phyloP scores from a whole-genome alignment of 2,888 invertebrate genomes.

The Luffia ferchaultella region DNA sequence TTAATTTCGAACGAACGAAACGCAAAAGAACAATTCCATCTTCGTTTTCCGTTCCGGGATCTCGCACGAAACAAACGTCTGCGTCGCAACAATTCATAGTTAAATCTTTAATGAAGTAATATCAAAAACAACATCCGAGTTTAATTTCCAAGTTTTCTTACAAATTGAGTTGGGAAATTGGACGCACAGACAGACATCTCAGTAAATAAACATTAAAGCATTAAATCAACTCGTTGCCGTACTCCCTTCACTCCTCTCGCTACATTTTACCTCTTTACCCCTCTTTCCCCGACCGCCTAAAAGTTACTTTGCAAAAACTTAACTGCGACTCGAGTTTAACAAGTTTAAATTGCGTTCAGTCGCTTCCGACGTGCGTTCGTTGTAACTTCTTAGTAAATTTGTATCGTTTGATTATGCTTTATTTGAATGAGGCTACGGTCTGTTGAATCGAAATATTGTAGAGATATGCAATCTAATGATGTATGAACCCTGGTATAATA shows the following conservation, averaged over 20 bases:
- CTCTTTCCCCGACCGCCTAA: conserved; percentile 10
- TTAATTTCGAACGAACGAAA: neutral
- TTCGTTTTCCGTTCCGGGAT: neutral
- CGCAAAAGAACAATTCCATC: neutral
- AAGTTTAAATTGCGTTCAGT: neutral
- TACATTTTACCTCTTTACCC: conserved; percentile 20
- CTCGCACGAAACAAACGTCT: too few relatives aligned
- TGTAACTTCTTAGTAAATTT: too few relatives aligned
- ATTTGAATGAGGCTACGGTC: too few relatives aligned
- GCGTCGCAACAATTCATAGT: neutral
- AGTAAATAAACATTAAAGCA: conserved; percentile 60
- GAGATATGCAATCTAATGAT: too few relatives aligned
- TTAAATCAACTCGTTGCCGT: conserved; percentile 48
- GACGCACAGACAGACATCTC: conserved; percentile 42
- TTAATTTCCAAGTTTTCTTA: neutral
- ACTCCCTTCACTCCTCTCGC: conserved; percentile 27
- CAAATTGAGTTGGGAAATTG: conserved; percentile 47
- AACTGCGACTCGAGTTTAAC: neutral
- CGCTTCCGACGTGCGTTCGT: too few relatives aligned
- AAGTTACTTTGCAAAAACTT: conserved; percentile 26
- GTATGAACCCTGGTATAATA: too few relatives aligned
- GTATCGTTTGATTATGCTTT: too few relatives aligned
- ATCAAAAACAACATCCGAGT: neutral
- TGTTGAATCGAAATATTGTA: too few relatives aligned
- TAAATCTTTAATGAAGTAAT: neutral